Base-by-base conservation (phyloP, 2,888 invertebrate species). In the Drosophila emarginata region DNA sequence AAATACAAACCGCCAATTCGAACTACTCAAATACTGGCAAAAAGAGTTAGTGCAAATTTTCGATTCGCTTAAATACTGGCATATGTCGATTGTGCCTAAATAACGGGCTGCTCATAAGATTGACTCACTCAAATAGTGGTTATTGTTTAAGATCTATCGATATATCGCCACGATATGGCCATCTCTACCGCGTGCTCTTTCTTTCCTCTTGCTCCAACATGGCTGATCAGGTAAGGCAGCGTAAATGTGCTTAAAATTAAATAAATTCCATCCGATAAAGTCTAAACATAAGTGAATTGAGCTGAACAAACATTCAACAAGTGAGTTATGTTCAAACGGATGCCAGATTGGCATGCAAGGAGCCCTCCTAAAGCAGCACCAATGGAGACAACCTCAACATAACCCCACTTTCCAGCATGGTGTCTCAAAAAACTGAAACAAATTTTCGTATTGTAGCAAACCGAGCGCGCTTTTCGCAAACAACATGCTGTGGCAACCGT, bases 401-500 rank as follows among this genome's bases (percentile, higher is more conserved):
- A 89, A 89, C 88, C 89, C 69, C 67, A 88, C 77, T 86, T 87
- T 74, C 61, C 61, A 72, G 72, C 84, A 80, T 80, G 86, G 57
- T 65, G 74, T 76, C 73, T 74, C 61, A 65, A 61, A 61, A 59
- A 36, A 67, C 61, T 67, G 69, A 74, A 58, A 51, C 23, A 28
- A 57, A 61, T 52, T 64, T 66, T 4, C 18, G 62, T 76, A 90
- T 78, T 85, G 91, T 95, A 96, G 88, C 95, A 99, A 98, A 98
- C 95, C 87, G 99, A 99, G 93, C 96, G 96, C 93, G 96, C 99
- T 89, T 99, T 97, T 93, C 98, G 99, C 94, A 98, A 97, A 93
- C 99, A 99, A 94, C 96, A 97, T 53, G 97, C 97, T 74, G 95
- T 99, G 89, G 98, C 98, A 93, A 94, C 98, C 91, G 98, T 98